Evolutionary conservation across 2,888 invertebrate species (phyloP), one percentile per base, ranked within the genome.

Genomic region (Dorcus hopei): DNA sequence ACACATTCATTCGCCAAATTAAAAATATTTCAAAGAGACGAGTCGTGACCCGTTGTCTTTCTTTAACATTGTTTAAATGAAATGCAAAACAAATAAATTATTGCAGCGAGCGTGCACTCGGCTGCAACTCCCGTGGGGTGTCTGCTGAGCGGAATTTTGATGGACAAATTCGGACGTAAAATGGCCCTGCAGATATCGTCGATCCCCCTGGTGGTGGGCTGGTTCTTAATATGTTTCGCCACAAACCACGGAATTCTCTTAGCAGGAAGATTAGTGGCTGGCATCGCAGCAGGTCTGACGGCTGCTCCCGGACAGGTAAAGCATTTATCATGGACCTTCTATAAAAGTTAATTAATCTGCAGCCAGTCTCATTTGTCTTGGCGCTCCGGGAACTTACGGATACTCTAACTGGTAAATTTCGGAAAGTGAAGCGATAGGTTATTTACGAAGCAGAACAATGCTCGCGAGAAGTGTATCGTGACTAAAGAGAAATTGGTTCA

Each of bases 41-140:
- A 33, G 26, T 7, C 5, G 6, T 5, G 26, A 26, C n/a, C 4
- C 26, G 26, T 26, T 26, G 26, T 4, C 26, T 33, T 33, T 33
- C 26, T 33, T 33, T n/a, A n/a, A n/a, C 26, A 33, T 4, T 33
- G 5, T 6, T 4, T 6, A 33, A 33, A 33, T 33, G 26, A 33
- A 7, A 33, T 4, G 26, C 26, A 33, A 33, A 33, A 33, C 7
- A 33, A 33, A 33, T 33, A 33, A 33, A 33, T 33, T 5, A 33
- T 33, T 33, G 26, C 26, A 91, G 91, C 90, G 3, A 89, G 90
- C 68, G 84, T 91, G 9, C 91, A 91, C 72, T 90, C 90, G 33
- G 84, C 89, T 55, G 89, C 90, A 0, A 89, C 90, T 0, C 91
- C 91, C 0, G 71, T 90, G 0, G 91, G 90, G 1, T 87, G 90